Base-by-base conservation (phyloP, 2,797 vertebrate species). In the Ctenochaetus hawaiiensis region DNA sequence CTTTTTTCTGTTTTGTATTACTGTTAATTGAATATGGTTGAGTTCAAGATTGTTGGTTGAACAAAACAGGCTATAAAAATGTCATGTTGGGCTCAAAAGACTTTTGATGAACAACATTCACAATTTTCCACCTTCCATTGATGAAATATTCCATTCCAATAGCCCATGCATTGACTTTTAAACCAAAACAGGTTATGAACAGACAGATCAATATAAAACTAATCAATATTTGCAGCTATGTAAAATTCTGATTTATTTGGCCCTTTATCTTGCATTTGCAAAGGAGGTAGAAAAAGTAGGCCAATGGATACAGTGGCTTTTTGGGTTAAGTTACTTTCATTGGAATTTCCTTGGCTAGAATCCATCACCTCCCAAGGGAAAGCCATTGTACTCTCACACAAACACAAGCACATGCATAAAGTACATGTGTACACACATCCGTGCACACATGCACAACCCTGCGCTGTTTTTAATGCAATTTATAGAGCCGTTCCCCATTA, bases 271-370 rank as follows among this genome's bases (percentile, higher is more conserved):
- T 59, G 20, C 45, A 30, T 81, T 65, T 53, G 48, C 66, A 49
- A 58, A n/a, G 62, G 51, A 71, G 51, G 54, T 67, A 56, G 39
- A 76, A 54, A 81, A 84, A 77, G 51, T 72, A 75, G 75, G 77
- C 45, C 34, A 79, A 26, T 56, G 63, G 72, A 85, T 81, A 63
- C 56, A 52, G 74, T 86, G 75, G 78, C 59, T 11, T 88, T 87
- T 89, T 82, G 79, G 73, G 78, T 81, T 84, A 63, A 81, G 75
- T 90, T 85, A 80, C 81, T 88, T 90, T 88, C 66, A 37, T 66
- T 89, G 87, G 86, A 89, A 90, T 89, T 91, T 90, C 87, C 86
- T 90, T 90, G 92, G 91, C 89, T 60, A 1, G 23, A 58, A 44
- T 90, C 87, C 87, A 86, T 89, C 67, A 60, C 56, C 80, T 91